Percentiles rank a stretch among this genome's conserved stretches.
These are phyloP conservation scores for Quadriops clusia DNA, from an alignment of 2,888 invertebrate species.

Conservation along the genomic window DNA sequence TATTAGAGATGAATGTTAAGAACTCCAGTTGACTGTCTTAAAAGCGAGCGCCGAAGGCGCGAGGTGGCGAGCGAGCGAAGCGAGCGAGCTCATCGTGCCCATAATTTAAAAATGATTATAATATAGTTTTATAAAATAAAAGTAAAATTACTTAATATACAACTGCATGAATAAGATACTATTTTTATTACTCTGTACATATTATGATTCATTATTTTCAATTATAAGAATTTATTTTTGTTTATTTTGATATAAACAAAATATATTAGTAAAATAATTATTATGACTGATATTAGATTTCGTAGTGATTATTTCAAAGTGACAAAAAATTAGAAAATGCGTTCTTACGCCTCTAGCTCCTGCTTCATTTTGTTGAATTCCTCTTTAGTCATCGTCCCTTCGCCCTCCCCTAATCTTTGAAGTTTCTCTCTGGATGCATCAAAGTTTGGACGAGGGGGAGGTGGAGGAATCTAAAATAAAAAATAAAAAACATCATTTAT, in stretches of 20 bases:
- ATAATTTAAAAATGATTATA: no score
- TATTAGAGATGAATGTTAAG: no score
- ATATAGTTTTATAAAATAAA: no score
- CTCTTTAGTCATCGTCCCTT: conserved; percentile 96
- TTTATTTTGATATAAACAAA: conserved; percentile 6
- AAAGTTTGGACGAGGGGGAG: conserved; percentile 91
- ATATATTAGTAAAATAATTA: background rate
- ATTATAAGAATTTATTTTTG: background rate
- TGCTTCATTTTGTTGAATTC: conserved; percentile 99
- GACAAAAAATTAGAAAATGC: conserved; percentile 5
- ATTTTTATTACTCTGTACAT: no score
- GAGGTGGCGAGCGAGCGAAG: no score
- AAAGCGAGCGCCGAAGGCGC: no score
- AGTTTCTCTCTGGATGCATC: conserved; percentile 97
- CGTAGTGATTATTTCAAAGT: conserved; percentile 1
- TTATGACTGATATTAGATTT: background rate
- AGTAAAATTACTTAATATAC: no score
- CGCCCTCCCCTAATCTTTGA: conserved; percentile 94
- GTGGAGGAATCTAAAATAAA: conserved; percentile 68
- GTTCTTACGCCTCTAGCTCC: conserved; percentile 91
- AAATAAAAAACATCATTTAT: conserved; percentile 9
- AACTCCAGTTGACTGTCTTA: no score
- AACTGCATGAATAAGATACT: no score
- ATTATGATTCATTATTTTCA: no score
- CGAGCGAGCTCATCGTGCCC: no score